Conservation (phyloP, 2,888 invertebrate species). For the Pachydiplax longipennis region DNA sequence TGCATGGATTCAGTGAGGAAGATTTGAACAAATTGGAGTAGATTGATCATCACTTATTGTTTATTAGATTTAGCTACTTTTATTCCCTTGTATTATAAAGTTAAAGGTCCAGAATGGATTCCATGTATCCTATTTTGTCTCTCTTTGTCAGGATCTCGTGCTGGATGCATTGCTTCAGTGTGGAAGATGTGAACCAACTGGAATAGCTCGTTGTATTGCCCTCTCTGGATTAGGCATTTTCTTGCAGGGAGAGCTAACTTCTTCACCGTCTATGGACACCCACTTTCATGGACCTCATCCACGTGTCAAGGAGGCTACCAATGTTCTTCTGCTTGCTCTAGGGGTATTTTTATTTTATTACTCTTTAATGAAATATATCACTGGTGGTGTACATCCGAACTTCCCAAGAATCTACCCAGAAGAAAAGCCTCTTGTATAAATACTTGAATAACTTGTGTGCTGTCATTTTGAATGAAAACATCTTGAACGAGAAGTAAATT, state of each 20-base stretch:
- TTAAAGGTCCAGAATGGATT: too few relatives aligned
- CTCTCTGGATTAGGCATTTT: constrained; percentile 84
- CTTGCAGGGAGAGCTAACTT: constrained; percentile 69
- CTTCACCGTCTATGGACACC: constrained; percentile 53
- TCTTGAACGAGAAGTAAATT: background rate
- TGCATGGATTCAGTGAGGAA: too few relatives aligned
- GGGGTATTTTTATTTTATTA: constrained; percentile 63
- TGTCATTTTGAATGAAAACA: too few relatives aligned
- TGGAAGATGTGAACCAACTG: constrained; percentile 88
- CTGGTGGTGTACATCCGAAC: too few relatives aligned
- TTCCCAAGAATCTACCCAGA: too few relatives aligned
- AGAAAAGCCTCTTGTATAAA: too few relatives aligned
- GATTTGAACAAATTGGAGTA: too few relatives aligned
- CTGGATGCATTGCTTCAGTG: constrained; percentile 85
- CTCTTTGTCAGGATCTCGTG: constrained; percentile 75
- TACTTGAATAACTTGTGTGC: too few relatives aligned
- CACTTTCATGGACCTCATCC: constrained; percentile 67
- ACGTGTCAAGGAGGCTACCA: constrained; percentile 72
- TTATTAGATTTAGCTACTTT: too few relatives aligned
- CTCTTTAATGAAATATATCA: background rate
- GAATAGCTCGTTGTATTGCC: constrained; percentile 87
- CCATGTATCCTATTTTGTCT: too few relatives aligned
- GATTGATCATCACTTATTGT: too few relatives aligned
- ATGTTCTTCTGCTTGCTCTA: constrained; percentile 72
- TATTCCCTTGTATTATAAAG: too few relatives aligned